These are phyloP conservation scores for Neotoma lepida DNA, from an alignment of 2,113 vertebrate species.

Conservation along the genomic window DNA sequence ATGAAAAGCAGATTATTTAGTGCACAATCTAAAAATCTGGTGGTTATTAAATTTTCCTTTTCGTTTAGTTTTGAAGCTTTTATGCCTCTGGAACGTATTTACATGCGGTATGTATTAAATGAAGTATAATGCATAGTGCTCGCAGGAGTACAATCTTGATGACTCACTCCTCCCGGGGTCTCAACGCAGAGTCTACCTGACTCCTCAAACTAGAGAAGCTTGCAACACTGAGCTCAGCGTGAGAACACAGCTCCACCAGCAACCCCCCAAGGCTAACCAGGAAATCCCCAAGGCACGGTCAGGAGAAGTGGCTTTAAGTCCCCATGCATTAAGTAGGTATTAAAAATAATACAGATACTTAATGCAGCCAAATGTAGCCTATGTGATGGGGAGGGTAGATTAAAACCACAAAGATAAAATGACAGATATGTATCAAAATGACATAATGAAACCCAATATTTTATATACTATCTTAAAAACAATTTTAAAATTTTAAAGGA, in stretches of 20 bases:
- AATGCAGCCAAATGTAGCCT: neutral
- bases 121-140: constrained; percentile 62
- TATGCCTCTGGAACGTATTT: constrained; percentile 77
- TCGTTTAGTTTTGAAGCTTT: constrained; percentile 80
- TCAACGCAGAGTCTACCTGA: neutral
- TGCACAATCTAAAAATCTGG: constrained; percentile 74
- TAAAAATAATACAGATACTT: neutral
- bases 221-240: neutral
- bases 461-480: neutral
- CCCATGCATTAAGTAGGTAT: neutral
- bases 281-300: neutral
- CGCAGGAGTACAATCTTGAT: constrained; percentile 52
- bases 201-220: neutral
- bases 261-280: no score
- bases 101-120: constrained; percentile 75
- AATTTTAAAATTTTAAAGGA: neutral
- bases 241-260: neutral
- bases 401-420: neutral
- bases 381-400: neutral
- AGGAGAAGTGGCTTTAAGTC: neutral
- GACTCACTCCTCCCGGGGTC: neutral
- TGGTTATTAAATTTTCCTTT: constrained; percentile 82
- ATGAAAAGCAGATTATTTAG: constrained; percentile 78
- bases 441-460: neutral
- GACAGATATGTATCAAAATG: neutral